Percentiles rank a stretch among this genome's conserved stretches.
Evolutionary conservation across 2,888 invertebrate genomes (phyloP).

Genomic region (Drosophila macrospina): DNA sequence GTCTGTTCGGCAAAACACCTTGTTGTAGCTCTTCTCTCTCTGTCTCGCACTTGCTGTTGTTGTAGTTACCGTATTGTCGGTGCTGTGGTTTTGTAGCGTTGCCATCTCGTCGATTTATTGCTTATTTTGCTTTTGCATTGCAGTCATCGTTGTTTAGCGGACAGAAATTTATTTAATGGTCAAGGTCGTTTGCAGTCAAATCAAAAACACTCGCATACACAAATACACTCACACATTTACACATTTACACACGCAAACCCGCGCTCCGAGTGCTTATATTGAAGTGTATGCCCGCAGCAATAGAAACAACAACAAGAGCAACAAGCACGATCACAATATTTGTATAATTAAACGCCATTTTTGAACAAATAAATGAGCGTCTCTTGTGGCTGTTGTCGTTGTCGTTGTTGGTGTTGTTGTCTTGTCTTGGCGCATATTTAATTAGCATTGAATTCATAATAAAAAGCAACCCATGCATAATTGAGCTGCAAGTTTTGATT

Average conservation of each 20-base stretch:
- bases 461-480: constrained; percentile 63
- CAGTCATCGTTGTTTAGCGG: constrained; percentile 47
- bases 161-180: constrained; percentile 75
- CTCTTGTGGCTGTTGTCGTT: constrained; percentile 18
- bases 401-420: constrained; percentile 21
- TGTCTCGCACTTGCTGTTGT: constrained; percentile 1
- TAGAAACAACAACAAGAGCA: constrained; percentile 34
- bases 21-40: neutral
- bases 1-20: constrained; percentile 17
- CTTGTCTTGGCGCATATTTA: constrained; percentile 70
- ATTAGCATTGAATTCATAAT: constrained; percentile 74
- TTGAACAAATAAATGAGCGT: constrained; percentile 70
- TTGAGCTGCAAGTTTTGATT: constrained; percentile 61
- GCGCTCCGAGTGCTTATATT: constrained; percentile 21
- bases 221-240: constrained; percentile 1
- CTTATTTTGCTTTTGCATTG: constrained; percentile 76
- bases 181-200: constrained; percentile 79
- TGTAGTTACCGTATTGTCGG: constrained; percentile 18
- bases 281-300: constrained; percentile 34
- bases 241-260: constrained; percentile 12
- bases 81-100: constrained; percentile 41
- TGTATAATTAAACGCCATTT: constrained; percentile 75
- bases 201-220: constrained; percentile 41
- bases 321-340: constrained; percentile 47
- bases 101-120: constrained; percentile 76